A percentile compares a stretch with the other conserved stretches of the same genome.
Conservation (phyloP, 2,888 invertebrate genomes). For the Heliconius hortense region DNA sequence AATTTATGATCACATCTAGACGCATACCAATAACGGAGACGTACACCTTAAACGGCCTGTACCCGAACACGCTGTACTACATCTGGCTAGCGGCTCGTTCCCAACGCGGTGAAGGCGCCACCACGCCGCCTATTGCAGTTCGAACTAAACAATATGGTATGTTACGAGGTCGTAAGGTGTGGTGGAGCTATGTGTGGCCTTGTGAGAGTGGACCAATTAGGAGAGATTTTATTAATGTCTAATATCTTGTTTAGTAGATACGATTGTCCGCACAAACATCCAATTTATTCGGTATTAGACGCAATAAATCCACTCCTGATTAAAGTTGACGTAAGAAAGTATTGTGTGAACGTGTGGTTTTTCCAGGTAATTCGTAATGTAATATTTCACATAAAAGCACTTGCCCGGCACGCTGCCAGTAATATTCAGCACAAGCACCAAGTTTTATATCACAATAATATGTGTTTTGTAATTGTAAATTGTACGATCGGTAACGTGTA, state of each 20-base stretch:
- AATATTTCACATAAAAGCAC: slow-evolving; percentile 80
- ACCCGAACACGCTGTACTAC: slow-evolving; percentile 98
- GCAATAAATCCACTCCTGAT: slow-evolving; percentile 41
- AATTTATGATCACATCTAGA: slow-evolving; percentile 54
- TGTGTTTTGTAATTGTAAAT: slow-evolving; percentile 79
- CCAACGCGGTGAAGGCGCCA: slow-evolving; percentile 96
- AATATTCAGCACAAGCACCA: slow-evolving; percentile 80
- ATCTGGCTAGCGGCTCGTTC: slow-evolving; percentile 98
- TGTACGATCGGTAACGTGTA: slow-evolving; percentile 75
- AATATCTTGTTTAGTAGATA: neutral
- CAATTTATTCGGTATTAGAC: neutral
- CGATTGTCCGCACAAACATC: neutral
- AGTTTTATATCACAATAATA: slow-evolving; percentile 80
- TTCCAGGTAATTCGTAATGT: slow-evolving; percentile 75
- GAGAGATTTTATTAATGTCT: slow-evolving; percentile 6
- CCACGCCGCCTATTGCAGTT: slow-evolving; percentile 95
- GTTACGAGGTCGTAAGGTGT: slow-evolving; percentile 59
- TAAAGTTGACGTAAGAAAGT: slow-evolving; percentile 59
- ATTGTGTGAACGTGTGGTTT: slow-evolving; percentile 60
- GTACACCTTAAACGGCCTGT: slow-evolving; percentile 93
- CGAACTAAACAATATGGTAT: slow-evolving; percentile 99
- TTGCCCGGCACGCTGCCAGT: slow-evolving; percentile 82
- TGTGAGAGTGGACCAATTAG: slow-evolving; percentile 9
- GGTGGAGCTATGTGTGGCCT: slow-evolving; percentile 9
- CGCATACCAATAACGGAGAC: slow-evolving; percentile 91